phyloP scores from a whole-genome alignment of 1,140 invertebrate species.

The Calycopis cecrops region DNA sequence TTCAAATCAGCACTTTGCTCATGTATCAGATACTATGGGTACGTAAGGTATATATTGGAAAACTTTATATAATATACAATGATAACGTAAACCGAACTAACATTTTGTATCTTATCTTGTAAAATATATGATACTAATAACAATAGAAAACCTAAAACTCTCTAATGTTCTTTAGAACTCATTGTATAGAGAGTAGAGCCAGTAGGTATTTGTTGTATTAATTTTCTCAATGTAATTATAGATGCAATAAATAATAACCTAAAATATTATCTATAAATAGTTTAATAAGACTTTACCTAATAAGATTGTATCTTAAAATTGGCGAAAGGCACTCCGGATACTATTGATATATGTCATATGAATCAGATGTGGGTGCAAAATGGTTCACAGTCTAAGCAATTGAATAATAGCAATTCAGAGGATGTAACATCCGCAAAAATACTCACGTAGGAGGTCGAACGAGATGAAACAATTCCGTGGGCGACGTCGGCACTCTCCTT shows the following conservation, averaged over 20 bases:
- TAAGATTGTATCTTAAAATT: background rate
- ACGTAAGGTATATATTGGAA: background rate
- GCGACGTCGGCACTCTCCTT: conserved; percentile 86
- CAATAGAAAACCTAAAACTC: background rate
- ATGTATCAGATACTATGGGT: no score
- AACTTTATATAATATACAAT: background rate
- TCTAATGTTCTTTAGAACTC: no score
- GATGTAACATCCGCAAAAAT: conserved; percentile 54
- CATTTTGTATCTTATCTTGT: conserved; percentile 1
- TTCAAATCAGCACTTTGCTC: no score
- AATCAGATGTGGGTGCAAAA: conserved; percentile 15
- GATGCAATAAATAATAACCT: no score
- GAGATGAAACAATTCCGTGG: conserved; percentile 87
- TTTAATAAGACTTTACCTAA: no score
- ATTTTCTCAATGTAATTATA: no score
- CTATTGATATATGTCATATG: background rate
- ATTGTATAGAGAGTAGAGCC: no score
- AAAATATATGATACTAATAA: background rate
- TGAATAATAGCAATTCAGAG: conserved; percentile 59
- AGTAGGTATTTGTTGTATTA: no score
- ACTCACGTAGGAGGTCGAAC: conserved; percentile 88
- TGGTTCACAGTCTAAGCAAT: conserved; percentile 42
- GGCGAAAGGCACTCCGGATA: background rate
- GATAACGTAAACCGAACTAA: conserved; percentile 2
- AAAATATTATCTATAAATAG: no score